These are phyloP conservation scores for Nephila pilipes DNA, from an alignment of 1,140 invertebrate genomes.

Conservation along the genomic window DNA sequence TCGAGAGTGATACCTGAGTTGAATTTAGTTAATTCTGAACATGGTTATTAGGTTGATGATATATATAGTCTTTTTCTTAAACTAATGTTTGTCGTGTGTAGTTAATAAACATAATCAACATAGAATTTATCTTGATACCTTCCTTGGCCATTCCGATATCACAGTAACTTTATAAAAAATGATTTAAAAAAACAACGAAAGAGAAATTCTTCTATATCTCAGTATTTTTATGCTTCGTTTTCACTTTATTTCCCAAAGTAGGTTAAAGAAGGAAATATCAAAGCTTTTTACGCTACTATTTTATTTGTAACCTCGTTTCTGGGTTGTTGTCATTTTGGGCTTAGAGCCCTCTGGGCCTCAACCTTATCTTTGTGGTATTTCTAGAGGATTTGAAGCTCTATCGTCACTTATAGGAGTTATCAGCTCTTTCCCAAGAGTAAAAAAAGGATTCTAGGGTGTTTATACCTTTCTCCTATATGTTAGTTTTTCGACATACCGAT, in stretches of 20 bases:
- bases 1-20: too few relatives aligned
- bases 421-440: not conserved
- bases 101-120: too few relatives aligned
- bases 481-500: not conserved
- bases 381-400: not conserved
- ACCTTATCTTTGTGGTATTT: not conserved
- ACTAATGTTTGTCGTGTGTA: too few relatives aligned
- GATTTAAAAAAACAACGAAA: too few relatives aligned
- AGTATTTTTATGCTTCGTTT: not conserved
- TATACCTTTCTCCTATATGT: not conserved
- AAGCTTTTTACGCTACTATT: not conserved
- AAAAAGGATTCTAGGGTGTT: not conserved
- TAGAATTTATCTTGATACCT: too few relatives aligned
- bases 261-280: not conserved
- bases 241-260: not conserved
- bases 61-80: too few relatives aligned
- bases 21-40: too few relatives aligned
- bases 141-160: too few relatives aligned
- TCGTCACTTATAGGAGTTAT: conserved; percentile 1
- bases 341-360: not conserved
- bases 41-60: too few relatives aligned
- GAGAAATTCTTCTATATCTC: too few relatives aligned
- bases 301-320: not conserved
- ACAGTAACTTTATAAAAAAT: too few relatives aligned
- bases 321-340: not conserved